Conservation (phyloP, 2,888 invertebrate species). For the Clusia tigrina region DNA sequence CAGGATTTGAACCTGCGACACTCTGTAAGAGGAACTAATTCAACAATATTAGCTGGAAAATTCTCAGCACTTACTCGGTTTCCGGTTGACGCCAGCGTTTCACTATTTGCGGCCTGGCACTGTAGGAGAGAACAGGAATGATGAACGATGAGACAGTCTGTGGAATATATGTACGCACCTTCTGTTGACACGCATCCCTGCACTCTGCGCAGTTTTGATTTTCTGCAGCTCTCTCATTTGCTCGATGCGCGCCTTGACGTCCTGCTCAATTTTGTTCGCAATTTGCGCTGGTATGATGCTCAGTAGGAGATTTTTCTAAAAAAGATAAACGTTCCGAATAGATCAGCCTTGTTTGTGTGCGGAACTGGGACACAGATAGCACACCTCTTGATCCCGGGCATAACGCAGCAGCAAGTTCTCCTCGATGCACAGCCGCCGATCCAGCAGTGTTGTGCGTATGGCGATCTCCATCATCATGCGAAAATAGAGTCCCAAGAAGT, state of each 20-base stretch:
- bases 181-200: no score
- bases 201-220: no score
- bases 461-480: constrained; percentile 88
- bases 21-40: no score
- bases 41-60: no score
- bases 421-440: constrained; percentile 85
- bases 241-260: constrained; percentile 69
- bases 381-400: constrained; percentile 86
- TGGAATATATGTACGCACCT: no score
- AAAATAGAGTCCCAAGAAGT: constrained; percentile 86
- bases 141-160: no score
- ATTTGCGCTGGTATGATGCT: constrained; percentile 89
- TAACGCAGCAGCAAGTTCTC: constrained; percentile 82
- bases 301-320: constrained; percentile 81
- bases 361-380: constrained; percentile 16
- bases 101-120: constrained; percentile 40
- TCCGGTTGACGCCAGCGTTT: constrained; percentile 61
- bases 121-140: no score
- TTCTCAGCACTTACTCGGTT: constrained; percentile 50
- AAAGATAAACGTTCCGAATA: constrained; percentile 16
- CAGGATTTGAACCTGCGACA: no score
- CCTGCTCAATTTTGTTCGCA: constrained; percentile 71
- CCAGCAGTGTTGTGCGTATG: constrained; percentile 85
- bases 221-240: no score
- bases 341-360: not conserved